Evolutionary conservation across 1,140 invertebrate genomes (phyloP).

Genomic region (Drosophila funebris): DNA sequence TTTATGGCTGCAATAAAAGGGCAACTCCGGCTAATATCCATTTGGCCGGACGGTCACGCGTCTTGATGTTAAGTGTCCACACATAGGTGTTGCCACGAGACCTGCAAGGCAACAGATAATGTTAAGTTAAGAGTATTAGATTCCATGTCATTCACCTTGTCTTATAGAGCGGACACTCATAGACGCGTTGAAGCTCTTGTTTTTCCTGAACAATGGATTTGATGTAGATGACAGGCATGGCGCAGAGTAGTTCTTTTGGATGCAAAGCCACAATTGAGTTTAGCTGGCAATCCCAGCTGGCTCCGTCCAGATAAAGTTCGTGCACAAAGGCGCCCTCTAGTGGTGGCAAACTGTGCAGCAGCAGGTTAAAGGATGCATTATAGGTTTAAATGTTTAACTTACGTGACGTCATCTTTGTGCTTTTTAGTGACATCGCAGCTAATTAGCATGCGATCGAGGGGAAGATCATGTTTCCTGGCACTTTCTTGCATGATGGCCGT

Average conservation of each 20-base stretch:
- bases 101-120: constrained; percentile 68
- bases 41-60: constrained; percentile 93
- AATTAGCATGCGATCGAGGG: constrained; percentile 97
- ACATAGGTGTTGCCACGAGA: constrained; percentile 95
- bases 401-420: constrained; percentile 92
- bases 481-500: constrained; percentile 99
- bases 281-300: constrained; percentile 92
- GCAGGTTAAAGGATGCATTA: background rate
- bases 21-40: constrained; percentile 97
- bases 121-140: background rate
- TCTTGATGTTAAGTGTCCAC: constrained; percentile 98
- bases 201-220: constrained; percentile 95
- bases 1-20: constrained; percentile 90
- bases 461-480: constrained; percentile 97
- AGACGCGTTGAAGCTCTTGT: constrained; percentile 92
- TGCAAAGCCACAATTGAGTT: constrained; percentile 92
- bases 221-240: constrained; percentile 96
- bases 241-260: constrained; percentile 95
- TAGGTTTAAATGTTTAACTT: constrained; percentile 36
- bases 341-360: constrained; percentile 90
- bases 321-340: constrained; percentile 96
- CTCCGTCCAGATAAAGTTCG: constrained; percentile 97
- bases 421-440: constrained; percentile 98
- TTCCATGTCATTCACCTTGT: constrained; percentile 86
- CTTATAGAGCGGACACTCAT: constrained; percentile 98